Evolutionary conservation across 53 echinoderm and acorn worm genomes (phyloP).

Genomic region (Apostichopus leukothele): DNA sequence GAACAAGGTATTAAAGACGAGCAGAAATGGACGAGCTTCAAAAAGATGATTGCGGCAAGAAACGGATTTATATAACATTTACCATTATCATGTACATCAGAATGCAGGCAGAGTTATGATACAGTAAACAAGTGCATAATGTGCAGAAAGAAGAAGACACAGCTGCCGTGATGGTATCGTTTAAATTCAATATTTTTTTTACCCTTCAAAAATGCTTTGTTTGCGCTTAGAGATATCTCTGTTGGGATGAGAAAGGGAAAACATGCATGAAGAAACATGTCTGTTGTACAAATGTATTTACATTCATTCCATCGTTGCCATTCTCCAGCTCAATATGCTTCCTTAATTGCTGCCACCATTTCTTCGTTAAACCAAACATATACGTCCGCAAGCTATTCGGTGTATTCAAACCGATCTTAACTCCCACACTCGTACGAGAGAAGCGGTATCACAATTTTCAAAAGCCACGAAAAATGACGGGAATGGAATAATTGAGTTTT

Average conservation of each 20-base stretch:
- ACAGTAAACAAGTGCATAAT: not conserved
- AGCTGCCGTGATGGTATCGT: conserved; percentile 1
- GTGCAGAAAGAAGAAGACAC: not conserved
- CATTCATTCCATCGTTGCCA: not conserved
- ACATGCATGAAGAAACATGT: not conserved
- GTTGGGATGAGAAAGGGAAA: conserved; percentile 31
- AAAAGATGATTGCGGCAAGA: no score
- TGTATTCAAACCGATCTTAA: not conserved
- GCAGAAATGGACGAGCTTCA: no score
- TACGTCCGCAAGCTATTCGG: not conserved
- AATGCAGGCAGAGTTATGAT: not conserved
- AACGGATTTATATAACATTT: no score
- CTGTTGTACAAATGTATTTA: not conserved
- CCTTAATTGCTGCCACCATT: not conserved
- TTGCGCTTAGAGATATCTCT: conserved; percentile 29
- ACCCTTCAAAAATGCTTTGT: conserved; percentile 44
- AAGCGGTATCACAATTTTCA: no score
- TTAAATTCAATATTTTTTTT: conserved; percentile 9
- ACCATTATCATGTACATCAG: not conserved
- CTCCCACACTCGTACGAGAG: no score
- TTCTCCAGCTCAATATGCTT: not conserved
- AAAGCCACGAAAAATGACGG: no score
- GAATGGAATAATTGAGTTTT: no score
- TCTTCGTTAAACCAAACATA: not conserved
- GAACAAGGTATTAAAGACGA: no score